These are phyloP conservation scores for Parnassius orleans DNA, from an alignment of 2,888 invertebrate species.

Conservation along the genomic window DNA sequence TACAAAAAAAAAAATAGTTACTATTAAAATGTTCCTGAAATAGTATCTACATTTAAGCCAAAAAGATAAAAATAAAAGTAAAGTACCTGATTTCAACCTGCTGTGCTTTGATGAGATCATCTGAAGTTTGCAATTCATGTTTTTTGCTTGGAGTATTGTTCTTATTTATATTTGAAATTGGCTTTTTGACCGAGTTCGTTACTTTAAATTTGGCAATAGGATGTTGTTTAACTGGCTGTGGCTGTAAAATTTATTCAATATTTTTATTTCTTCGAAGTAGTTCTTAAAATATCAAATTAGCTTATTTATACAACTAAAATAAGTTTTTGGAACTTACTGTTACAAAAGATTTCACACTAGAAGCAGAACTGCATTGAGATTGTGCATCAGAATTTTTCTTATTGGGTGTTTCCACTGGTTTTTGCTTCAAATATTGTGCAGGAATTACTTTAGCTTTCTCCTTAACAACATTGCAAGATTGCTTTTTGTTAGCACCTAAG, in stretches of 20 bases:
- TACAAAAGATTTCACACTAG: constrained; percentile 61
- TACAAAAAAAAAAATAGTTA: constrained; percentile 37
- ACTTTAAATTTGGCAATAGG: constrained; percentile 43
- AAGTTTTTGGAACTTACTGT: constrained; percentile 51
- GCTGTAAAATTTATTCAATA: constrained; percentile 45
- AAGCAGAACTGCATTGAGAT: constrained; percentile 61
- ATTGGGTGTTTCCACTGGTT: constrained; percentile 34
- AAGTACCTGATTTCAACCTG: constrained; percentile 71
- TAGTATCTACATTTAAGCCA: not conserved
- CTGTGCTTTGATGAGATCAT: constrained; percentile 65
- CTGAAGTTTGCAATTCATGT: constrained; percentile 40
- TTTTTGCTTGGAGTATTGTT: constrained; percentile 37
- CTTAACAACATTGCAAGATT: constrained; percentile 32
- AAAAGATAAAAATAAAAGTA: not conserved
- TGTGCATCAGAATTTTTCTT: constrained; percentile 49
- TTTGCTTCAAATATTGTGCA: constrained; percentile 34
- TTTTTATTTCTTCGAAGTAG: not conserved
- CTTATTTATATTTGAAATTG: constrained; percentile 27
- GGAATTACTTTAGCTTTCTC: constrained; percentile 35
- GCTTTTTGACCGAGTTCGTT: constrained; percentile 49
- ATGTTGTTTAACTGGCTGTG: constrained; percentile 52
- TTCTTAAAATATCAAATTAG: not conserved
- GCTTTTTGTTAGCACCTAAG: constrained; percentile 45
- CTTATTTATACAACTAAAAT: not conserved
- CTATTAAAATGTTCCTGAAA: constrained; percentile 5